Evolutionary conservation across 2,797 vertebrate species (phyloP), one percentile per base, ranked within the genome.

Genomic region (Falco naumanni): DNA sequence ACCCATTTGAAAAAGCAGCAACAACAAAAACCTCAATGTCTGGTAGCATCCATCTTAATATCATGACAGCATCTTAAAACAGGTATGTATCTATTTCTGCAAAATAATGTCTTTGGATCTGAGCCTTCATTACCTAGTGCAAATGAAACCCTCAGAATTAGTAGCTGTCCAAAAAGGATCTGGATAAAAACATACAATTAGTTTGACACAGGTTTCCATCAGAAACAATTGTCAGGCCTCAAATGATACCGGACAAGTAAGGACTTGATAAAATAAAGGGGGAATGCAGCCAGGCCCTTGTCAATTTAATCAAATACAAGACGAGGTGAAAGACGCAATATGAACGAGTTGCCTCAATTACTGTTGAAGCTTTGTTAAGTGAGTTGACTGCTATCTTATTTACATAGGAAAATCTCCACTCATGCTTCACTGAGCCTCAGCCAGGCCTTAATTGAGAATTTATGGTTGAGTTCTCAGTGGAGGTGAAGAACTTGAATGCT

Each of bases 361-460:
- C 79, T 79, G 43, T 22, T 81, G 48, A 72, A 83, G 53, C 75
- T 93, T 78, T 80, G 61, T 79, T 93, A 90, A 96, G 94, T 88
- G 83, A 84, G 59, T 80, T 84, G 53, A 75, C 60, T 87, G 53
- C 54, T 89, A 47, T 70, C 71, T 96, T 95, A 96, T 97, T 97
- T 96, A 94, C 69, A 79, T 90, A 87, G 94, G 71, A 95, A 97
- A 93, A 96, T 89, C 65, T 87, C 60, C 33, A 45, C 71, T 93
- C 84, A 76, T 78, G 93, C 86, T 97, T 97, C 90, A 78, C 51
- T 66, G 87, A 91, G 37, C 47, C 53, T 78, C 60, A 69, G 47
- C 47, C 68, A 84, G 70, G 31, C 20, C 51, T 95, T 96, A 85
- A 97, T 56, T 94, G 94, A 90, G 93, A 96, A 94, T 97, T 97